Evolutionary conservation across 2,888 invertebrate genomes (phyloP), one percentile per base, ranked within the genome.

Genomic region (Dromius quadrimaculatus): DNA sequence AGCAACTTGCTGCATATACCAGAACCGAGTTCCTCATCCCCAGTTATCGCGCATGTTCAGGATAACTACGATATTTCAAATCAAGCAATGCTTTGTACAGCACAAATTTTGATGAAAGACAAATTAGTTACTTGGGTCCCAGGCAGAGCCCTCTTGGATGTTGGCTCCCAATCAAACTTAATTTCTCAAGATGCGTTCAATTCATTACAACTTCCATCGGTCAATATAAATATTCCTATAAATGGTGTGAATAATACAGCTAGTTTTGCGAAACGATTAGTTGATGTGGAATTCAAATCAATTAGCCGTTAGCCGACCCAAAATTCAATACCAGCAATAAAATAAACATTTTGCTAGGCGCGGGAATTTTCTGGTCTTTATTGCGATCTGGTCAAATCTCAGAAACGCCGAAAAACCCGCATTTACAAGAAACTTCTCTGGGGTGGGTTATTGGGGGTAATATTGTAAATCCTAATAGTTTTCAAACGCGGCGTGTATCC

Each of bases 1-100:
- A 72, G 70, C 34, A 22, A 63, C 6, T 54, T 72, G 19, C 15
- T 70, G 19, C 68, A 71, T 38, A 36, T 50, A 32, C 2, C 22
- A 4, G n/a, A 22, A 45, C 5, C 3, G 5, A 28, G 54, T 22
- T 32, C 22, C 13, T 28, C 19, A 23, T 23, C 38, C n/a, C 6
- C 8, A 11, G 41, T 11, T 5, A 11, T 9, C 2, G 54, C 54
- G n/a, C 32, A 23, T 28, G 32, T 28, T 9, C 13, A 54, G 2
- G 28, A 69, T 22, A 22, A 32, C 8, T 22, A 17, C 8, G 20
- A n/a, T 20, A 61, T 23, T 43, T 15, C 8, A 15, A 20, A 19
- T 13, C 13, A 61, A 28, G 32, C 43, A 17, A 8, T 69, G 6
- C 45, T 43, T 45, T 43, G 17, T 17, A 61, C 69, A 8, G 61